These are phyloP conservation scores for Mycetomoellerius zeteki DNA, from an alignment of 1,140 invertebrate genomes.

Conservation along the genomic window DNA sequence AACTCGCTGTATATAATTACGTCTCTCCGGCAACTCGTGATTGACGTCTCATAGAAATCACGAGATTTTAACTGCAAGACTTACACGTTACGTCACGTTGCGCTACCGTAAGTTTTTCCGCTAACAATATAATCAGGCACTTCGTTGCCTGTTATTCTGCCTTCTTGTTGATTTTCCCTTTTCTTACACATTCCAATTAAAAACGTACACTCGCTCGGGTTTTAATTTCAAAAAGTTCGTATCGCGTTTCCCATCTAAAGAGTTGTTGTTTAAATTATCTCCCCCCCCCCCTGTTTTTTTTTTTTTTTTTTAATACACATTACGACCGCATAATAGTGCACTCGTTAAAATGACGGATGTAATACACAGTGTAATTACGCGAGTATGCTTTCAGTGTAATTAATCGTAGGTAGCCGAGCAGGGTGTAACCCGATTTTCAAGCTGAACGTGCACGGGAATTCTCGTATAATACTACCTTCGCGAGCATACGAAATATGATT, in stretches of 20 bases:
- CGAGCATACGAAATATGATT: conserved; percentile 33
- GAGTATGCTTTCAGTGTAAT: conserved; percentile 39
- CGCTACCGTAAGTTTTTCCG: not conserved
- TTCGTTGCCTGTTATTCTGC: not conserved
- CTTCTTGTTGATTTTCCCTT: not conserved
- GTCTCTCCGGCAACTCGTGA: not conserved
- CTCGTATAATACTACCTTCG: not conserved
- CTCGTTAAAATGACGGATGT: conserved; percentile 34
- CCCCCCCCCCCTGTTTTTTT: not conserved
- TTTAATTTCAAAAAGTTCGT: not conserved
- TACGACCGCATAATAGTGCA: not conserved
- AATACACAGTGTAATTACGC: conserved; percentile 44
- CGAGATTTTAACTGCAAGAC: conserved; percentile 28
- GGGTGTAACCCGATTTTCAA: conserved; percentile 50
- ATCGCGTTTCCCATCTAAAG: not conserved
- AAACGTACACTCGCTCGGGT: not conserved
- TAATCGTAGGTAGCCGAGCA: conserved; percentile 48
- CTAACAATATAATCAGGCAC: not conserved
- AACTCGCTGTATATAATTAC: conserved; percentile 37
- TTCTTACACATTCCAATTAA: not conserved
- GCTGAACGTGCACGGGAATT: not conserved
- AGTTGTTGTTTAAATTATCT: not conserved
- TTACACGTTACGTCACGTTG: conserved; percentile 13
- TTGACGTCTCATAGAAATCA: conserved; percentile 5
- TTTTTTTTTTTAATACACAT: not conserved